A percentile compares a stretch with the other conserved stretches of the same genome.
Conservation (phyloP, 1,140 invertebrate genomes). For the Gonioctena quinquepunctata region DNA sequence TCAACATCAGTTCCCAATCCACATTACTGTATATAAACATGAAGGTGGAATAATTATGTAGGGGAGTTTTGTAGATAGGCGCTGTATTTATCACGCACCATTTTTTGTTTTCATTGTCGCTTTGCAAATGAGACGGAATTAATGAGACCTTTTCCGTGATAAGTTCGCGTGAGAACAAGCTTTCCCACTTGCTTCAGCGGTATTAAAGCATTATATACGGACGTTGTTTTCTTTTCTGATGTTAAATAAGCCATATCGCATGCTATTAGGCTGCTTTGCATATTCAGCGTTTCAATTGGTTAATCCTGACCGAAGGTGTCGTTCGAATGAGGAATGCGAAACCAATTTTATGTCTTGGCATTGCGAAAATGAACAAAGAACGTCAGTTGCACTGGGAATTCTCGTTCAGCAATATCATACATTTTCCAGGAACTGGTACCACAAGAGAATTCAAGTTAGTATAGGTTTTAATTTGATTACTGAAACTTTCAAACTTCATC, state of each 20-base stretch:
- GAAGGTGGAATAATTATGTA: neutral
- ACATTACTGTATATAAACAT: neutral
- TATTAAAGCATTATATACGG: neutral
- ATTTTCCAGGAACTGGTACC: too few species aligned
- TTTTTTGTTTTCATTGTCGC: neutral
- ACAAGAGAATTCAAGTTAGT: too few species aligned
- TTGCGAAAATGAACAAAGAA: too few species aligned
- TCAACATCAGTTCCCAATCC: neutral
- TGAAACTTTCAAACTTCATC: too few species aligned
- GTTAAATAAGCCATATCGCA: neutral
- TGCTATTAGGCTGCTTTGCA: neutral
- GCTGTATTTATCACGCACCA: neutral
- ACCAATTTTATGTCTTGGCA: too few species aligned
- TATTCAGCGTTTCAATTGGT: constrained; percentile 4
- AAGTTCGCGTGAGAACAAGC: constrained; percentile 3
- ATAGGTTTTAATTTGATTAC: too few species aligned
- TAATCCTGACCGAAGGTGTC: neutral
- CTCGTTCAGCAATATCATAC: too few species aligned
- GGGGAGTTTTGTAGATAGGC: neutral
- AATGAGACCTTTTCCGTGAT: neutral
- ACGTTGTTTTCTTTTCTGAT: neutral
- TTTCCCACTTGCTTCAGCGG: neutral
- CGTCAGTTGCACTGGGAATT: too few species aligned
- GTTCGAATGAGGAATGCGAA: too few species aligned
- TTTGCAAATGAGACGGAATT: constrained; percentile 5